phyloP scores from a whole-genome alignment of 2,797 vertebrate genomes.

The Microchirus variegatus region DNA sequence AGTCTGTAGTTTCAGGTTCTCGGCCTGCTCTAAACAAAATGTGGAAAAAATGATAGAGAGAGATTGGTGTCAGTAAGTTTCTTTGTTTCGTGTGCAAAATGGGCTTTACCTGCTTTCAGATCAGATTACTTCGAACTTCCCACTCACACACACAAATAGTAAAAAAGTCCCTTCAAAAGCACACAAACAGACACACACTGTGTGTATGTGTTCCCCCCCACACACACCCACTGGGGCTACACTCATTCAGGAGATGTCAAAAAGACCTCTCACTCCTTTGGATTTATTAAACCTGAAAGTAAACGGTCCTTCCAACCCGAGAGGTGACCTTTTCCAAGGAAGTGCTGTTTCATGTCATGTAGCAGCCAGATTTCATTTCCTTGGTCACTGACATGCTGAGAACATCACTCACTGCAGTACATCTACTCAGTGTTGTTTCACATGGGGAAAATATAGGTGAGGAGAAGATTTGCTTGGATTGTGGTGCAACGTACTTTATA shows the following conservation, averaged over 20 bases:
- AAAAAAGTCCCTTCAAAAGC: conserved; percentile 1
- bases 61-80: conserved; percentile 60
- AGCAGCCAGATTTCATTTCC: conserved; percentile 60
- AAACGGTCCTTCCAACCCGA: conserved; percentile 32
- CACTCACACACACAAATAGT: conserved; percentile 5
- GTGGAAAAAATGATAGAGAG: conserved; percentile 31
- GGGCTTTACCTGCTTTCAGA: conserved; percentile 54
- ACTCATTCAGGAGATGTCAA: conserved; percentile 43
- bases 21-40: conserved; percentile 12
- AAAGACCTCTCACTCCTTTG: conserved; percentile 57
- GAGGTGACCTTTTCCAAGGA: conserved; percentile 63
- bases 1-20: conserved; percentile 54
- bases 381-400: conserved; percentile 29
- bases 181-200: conserved; percentile 1
- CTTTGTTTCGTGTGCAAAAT: conserved; percentile 71
- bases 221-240: conserved; percentile 4
- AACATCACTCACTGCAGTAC: conserved; percentile 26
- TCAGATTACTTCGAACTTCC: conserved; percentile 52
- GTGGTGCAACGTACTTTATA: background rate
- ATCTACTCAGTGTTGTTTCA: background rate
- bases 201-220: background rate
- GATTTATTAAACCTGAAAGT: conserved; percentile 73
- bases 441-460: background rate
- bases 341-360: conserved; percentile 75
- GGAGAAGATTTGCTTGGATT: background rate